Conservation (phyloP, 2,888 invertebrate species). For the Sinotaia quadrata region DNA sequence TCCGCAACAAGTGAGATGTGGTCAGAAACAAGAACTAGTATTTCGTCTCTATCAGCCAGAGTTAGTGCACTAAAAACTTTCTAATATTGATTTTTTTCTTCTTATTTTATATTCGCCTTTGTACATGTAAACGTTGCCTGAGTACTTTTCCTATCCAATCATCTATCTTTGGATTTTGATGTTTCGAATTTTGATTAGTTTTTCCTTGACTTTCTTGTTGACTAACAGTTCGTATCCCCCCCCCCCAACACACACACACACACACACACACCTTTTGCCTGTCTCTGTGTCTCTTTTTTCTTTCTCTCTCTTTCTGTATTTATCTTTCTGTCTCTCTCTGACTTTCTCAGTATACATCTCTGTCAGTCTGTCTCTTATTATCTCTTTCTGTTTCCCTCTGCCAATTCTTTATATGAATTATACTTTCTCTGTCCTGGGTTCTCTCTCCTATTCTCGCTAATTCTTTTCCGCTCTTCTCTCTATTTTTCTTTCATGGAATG, state of each 20-base stretch:
- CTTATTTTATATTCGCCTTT: no score
- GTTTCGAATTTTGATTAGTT: neutral
- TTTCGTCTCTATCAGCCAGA: no score
- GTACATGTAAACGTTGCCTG: no score
- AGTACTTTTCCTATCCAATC: neutral
- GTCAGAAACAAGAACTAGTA: no score
- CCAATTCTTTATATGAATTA: no score
- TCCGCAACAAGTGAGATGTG: no score
- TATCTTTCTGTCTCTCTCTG: conserved; percentile 3
- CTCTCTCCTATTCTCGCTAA: no score
- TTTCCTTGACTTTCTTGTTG: neutral
- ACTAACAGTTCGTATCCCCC: neutral
- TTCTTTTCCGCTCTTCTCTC: no score
- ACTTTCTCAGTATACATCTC: neutral
- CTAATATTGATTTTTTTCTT: no score
- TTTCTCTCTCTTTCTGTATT: neutral
- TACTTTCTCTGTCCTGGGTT: no score
- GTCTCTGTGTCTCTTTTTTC: neutral
- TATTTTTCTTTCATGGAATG: no score
- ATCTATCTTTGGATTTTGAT: neutral
- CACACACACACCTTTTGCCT: neutral
- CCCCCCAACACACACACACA: neutral
- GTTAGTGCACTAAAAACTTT: no score
- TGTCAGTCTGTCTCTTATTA: neutral
- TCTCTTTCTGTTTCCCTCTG: neutral